These are phyloP conservation scores for Noturus placidus DNA, from an alignment of 2,113 vertebrate species.

Conservation along the genomic window DNA sequence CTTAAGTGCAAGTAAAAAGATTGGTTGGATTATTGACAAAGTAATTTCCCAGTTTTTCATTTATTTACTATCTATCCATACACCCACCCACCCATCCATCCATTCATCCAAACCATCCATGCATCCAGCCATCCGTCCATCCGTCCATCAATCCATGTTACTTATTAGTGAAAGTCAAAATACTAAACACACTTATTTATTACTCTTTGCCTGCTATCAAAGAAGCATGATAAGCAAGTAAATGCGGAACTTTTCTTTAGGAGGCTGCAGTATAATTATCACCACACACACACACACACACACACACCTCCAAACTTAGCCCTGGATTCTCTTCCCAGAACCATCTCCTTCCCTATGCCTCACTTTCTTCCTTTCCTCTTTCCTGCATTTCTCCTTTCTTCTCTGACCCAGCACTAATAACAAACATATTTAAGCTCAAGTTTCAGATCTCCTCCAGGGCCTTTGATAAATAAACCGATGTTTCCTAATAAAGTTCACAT, in stretches of 20 bases:
- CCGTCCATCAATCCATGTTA: neutral
- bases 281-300: neutral
- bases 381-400: neutral
- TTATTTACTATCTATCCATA: neutral
- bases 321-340: neutral
- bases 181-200: neutral
- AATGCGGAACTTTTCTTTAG: neutral
- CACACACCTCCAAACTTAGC: neutral
- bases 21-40: neutral
- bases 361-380: conserved; percentile 16
- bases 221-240: neutral
- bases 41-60: neutral
- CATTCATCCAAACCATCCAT: neutral
- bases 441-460: conserved; percentile 57
- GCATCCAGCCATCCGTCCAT: neutral
- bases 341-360: neutral
- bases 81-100: neutral
- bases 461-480: conserved; percentile 52
- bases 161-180: neutral
- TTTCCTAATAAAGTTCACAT: conserved; percentile 54
- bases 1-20: neutral
- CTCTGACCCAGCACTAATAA: conserved; percentile 45
- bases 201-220: neutral
- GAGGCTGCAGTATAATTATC: neutral
- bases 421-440: conserved; percentile 52